Percentiles rank a stretch among this genome's conserved stretches.
phyloP scores from a whole-genome alignment of 2,113 vertebrate genomes.

The Sinosuthora webbiana region DNA sequence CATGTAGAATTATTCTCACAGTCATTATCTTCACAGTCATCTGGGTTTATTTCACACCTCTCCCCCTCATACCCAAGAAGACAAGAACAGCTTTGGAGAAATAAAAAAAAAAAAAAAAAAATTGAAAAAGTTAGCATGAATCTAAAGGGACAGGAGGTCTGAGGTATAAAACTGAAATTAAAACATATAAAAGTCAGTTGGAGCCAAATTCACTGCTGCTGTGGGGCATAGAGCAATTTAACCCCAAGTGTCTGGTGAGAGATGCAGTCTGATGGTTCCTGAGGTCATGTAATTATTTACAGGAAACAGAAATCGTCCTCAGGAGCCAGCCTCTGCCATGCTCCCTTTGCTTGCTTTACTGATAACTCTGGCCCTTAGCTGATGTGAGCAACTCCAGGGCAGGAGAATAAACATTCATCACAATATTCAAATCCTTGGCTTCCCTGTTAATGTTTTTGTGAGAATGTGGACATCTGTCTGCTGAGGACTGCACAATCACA shows the following conservation, averaged over 20 bases:
- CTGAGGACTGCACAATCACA: not conserved
- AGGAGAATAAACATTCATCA: not conserved
- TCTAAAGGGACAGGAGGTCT: not conserved
- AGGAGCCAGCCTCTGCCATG: not conserved
- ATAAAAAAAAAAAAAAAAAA: not conserved
- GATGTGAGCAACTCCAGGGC: not conserved
- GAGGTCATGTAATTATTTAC: not conserved
- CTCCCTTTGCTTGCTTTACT: not conserved
- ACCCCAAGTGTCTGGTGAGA: not conserved
- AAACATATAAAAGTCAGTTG: not conserved
- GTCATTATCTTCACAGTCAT: slow-evolving; percentile 96
- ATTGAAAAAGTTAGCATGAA: not conserved
- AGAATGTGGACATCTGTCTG: not conserved
- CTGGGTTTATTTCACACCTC: slow-evolving; percentile 88
- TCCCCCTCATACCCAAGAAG: slow-evolving; percentile 88
- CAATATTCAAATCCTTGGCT: not conserved
- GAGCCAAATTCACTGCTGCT: not conserved
- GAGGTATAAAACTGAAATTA: not conserved
- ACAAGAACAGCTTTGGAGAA: slow-evolving; percentile 84
- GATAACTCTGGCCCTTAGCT: not conserved
- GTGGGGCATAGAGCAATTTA: not conserved
- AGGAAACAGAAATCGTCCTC: not conserved
- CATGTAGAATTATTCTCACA: slow-evolving; percentile 97
- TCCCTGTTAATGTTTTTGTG: not conserved
- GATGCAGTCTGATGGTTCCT: not conserved